These are phyloP conservation scores for Spilogale gracilis DNA, from an alignment of 2,113 vertebrate species.

Conservation along the genomic window DNA sequence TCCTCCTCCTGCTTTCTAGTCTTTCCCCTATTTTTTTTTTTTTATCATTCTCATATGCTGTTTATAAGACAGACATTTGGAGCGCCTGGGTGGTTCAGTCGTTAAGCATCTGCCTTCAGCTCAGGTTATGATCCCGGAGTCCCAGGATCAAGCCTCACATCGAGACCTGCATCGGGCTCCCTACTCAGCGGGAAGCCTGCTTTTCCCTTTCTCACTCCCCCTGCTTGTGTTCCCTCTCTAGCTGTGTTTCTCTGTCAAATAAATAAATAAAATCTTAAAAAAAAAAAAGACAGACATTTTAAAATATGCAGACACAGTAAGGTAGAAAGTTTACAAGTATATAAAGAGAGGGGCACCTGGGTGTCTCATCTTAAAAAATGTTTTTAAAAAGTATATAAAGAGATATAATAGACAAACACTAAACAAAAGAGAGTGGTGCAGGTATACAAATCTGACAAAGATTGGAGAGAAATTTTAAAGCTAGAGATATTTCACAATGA, in stretches of 20 bases:
- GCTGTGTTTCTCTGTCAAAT: too few species aligned
- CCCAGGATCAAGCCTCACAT: too few species aligned
- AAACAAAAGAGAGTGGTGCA: not conserved
- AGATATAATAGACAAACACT: not conserved
- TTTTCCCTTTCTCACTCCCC: too few species aligned
- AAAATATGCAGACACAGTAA: not conserved
- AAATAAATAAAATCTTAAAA: too few species aligned
- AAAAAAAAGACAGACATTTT: not conserved
- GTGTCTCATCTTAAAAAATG: not conserved
- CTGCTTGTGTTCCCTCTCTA: too few species aligned
- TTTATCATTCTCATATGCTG: not conserved
- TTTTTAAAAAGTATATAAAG: not conserved
- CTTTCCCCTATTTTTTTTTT: not conserved
- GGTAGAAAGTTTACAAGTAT: conserved; percentile 7
- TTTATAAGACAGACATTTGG: not conserved
- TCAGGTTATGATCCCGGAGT: too few species aligned
- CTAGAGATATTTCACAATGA: conserved; percentile 27
- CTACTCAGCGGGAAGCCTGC: too few species aligned
- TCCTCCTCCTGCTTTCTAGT: not conserved
- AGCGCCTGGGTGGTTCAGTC: too few species aligned
- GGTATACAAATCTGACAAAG: not conserved
- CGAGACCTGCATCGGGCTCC: too few species aligned
- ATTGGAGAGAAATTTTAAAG: not conserved
- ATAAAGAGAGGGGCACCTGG: not conserved
- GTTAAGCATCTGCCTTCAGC: too few species aligned